phyloP scores from a whole-genome alignment of 2,888 invertebrate species.

The Agonopterix alstromeriana region DNA sequence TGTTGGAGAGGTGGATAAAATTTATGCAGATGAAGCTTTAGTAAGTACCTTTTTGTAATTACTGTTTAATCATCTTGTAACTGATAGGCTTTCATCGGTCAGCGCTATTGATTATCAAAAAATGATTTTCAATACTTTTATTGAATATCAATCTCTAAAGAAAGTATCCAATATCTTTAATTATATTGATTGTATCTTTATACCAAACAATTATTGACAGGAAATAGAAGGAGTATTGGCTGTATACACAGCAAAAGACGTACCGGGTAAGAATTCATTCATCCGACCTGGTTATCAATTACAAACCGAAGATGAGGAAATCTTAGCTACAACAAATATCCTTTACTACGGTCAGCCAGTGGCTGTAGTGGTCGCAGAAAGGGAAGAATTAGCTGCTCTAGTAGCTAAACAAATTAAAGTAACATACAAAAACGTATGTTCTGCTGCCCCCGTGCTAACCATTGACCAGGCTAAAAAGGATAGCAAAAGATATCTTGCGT shows the following conservation, averaged over 20 bases:
- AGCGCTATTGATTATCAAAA: background rate
- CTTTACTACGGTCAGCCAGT: constrained; percentile 81
- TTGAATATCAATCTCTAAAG: too few species aligned
- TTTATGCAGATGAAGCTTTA: constrained; percentile 78
- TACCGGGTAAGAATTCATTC: constrained; percentile 81
- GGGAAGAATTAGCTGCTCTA: constrained; percentile 68
- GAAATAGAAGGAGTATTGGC: constrained; percentile 79
- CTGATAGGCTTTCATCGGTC: background rate
- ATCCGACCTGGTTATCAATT: constrained; percentile 43
- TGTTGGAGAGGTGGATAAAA: constrained; percentile 72
- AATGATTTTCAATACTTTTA: background rate
- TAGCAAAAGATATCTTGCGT: constrained; percentile 41
- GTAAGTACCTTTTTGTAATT: constrained; percentile 46
- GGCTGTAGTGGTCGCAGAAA: constrained; percentile 81
- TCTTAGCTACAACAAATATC: constrained; percentile 72
- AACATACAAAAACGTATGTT: constrained; percentile 60
- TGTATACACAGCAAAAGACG: constrained; percentile 79
- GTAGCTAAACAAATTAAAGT: constrained; percentile 78
- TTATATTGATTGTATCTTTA: too few species aligned
- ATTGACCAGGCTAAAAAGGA: constrained; percentile 60
- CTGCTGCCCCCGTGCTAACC: constrained; percentile 41
- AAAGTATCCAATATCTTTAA: too few species aligned
- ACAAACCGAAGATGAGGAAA: constrained; percentile 60
- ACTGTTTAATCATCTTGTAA: background rate
- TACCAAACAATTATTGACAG: constrained; percentile 40